Base-by-base conservation (phyloP, 2,797 vertebrate genomes). In the Salmo trutta region DNA sequence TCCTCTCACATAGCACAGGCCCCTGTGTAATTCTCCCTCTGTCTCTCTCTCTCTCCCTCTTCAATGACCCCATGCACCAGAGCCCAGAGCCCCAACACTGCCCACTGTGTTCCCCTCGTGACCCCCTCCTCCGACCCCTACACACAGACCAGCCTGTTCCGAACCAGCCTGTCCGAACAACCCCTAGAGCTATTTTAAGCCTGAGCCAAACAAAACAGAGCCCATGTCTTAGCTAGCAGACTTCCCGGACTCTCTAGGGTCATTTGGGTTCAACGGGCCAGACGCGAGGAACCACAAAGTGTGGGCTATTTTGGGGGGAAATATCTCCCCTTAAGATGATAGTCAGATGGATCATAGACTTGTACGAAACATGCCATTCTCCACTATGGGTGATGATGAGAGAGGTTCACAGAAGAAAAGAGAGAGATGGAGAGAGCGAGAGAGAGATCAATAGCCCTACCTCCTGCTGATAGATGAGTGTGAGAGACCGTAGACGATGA, bases 131-230 rank as follows among this genome's bases (percentile, higher is more conserved):
- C 59, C 19, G 59, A 64, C 17, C 59, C n/a, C 59, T 3, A 24
- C 59, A 64, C 59, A 64, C 59, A 64, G 59, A 64, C 59, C 59
- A 24, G n/a, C 54, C 54, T 19, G 54, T 56, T 56, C 54, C 19
- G 16, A 19, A 56, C 19, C 54, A 56, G 54, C 54, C 54, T 56
- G 54, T 56, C 53, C 54, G 54, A 19, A 56, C 54, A 10, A 62
- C n/a, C n/a, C 19, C n/a, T 62, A 52, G 71, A 64, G 73, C 52
- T 75, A 79, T 82, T 82, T 77, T 77, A 62, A 75, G 78, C 72
- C 73, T 51, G 73, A 68, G 80, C 21, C 10, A 64, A 64, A 64
- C 59, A 24, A 24, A 64, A 64, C 59, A 64, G n/a, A 12, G 59
- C 59, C 59, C 24, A 24, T 62, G n/a, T 21, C 59, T 62, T 24